Conservation (phyloP, 2,113 vertebrate species). For the Colius striatus region DNA sequence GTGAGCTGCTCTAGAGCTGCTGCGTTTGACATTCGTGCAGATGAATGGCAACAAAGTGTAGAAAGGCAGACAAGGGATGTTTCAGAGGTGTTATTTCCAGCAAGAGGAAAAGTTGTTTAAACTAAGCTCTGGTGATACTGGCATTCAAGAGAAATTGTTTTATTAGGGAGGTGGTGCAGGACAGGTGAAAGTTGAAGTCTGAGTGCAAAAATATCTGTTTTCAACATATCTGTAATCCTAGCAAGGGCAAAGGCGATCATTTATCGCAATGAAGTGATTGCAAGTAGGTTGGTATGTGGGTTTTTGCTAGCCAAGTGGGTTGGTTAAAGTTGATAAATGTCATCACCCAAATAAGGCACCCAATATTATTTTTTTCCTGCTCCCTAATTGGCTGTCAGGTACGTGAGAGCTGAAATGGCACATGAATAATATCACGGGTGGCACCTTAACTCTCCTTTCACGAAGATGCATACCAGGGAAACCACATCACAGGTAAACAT, state of each 20-base stretch:
- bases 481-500: neutral
- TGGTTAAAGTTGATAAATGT: neutral
- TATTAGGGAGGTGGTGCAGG: neutral
- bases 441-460: neutral
- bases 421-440: neutral
- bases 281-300: neutral
- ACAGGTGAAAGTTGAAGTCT: neutral
- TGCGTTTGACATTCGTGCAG: rapidly evolving
- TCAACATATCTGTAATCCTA: neutral
- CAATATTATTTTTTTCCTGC: neutral
- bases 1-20: neutral
- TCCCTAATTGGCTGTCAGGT: neutral
- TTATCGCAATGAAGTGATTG: neutral
- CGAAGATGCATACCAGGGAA: neutral
- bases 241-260: neutral
- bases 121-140: neutral
- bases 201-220: neutral
- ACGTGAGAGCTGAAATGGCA: neutral
- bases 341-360: neutral
- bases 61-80: neutral
- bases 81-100: neutral
- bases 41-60: neutral
- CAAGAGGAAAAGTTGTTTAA: neutral
- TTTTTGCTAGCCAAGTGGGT: neutral
- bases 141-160: neutral